phyloP scores from a whole-genome alignment of 2,888 invertebrate species.

The Eupsilia transversa region DNA sequence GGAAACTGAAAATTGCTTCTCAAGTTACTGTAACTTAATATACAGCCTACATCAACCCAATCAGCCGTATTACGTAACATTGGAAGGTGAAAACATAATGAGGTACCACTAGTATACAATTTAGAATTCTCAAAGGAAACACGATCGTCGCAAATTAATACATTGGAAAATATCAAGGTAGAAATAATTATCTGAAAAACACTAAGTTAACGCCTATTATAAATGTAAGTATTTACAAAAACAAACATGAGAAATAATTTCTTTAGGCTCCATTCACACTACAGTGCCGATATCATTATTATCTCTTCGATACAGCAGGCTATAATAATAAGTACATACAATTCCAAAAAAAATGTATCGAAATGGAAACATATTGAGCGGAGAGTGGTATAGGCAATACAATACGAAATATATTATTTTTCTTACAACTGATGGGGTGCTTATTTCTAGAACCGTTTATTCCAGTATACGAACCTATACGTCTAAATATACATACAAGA shows the following conservation, averaged over 20 bases:
- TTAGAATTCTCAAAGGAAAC: background rate
- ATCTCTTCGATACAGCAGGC: slow-evolving; percentile 8
- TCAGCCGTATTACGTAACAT: slow-evolving; percentile 22
- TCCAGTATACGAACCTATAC: slow-evolving; percentile 65
- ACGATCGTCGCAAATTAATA: background rate
- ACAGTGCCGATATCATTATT: slow-evolving; percentile 12
- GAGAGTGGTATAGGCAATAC: slow-evolving; percentile 30
- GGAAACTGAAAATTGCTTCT: slow-evolving; percentile 49
- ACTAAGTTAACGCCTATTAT: background rate
- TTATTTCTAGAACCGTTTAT: slow-evolving; percentile 59
- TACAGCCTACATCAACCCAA: slow-evolving; percentile 25
- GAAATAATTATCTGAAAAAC: background rate
- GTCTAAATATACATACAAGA: slow-evolving; percentile 77
- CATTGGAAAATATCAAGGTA: background rate
- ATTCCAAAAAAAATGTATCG: slow-evolving; percentile 17
- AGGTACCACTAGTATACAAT: slow-evolving; percentile 4
- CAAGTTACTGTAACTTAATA: slow-evolving; percentile 48
- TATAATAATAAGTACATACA: slow-evolving; percentile 40
- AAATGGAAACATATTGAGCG: slow-evolving; percentile 42
- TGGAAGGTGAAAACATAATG: slow-evolving; percentile 27
- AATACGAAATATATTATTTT: slow-evolving; percentile 33
- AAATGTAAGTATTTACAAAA: background rate
- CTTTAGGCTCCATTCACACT: slow-evolving; percentile 50
- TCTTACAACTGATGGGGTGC: slow-evolving; percentile 52
- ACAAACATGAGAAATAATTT: background rate